Conservation (phyloP, 2,113 vertebrate genomes). For the Gorsachius goisagi region DNA sequence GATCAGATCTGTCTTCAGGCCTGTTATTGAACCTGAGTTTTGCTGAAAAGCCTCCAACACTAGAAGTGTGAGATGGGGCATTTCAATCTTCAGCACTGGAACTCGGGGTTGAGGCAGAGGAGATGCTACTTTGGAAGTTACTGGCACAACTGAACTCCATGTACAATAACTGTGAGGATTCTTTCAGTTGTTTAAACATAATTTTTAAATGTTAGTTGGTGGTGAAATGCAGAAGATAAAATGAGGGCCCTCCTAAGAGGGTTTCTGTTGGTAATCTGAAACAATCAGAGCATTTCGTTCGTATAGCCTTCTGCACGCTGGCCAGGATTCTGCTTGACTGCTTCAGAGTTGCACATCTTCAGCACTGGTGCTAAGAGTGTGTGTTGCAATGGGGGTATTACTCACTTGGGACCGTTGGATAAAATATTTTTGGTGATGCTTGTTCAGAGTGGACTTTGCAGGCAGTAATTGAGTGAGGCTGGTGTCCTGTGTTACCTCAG, state of each 20-base stretch:
- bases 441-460: not conserved
- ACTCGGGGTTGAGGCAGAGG: not conserved
- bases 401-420: not conserved
- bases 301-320: rapidly evolving
- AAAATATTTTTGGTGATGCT: not conserved
- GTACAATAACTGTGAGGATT: not conserved
- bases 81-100: not conserved
- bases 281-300: not conserved
- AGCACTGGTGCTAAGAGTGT: not conserved
- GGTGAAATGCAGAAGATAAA: not conserved
- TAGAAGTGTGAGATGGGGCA: not conserved
- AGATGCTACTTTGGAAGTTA: not conserved
- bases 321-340: not conserved
- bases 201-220: not conserved
- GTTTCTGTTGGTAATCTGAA: not conserved
- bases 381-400: not conserved
- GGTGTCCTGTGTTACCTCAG: not conserved
- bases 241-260: not conserved
- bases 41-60: not conserved
- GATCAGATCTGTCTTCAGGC: conserved; percentile 32
- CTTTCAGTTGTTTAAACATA: not conserved
- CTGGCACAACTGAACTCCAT: not conserved
- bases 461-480: not conserved
- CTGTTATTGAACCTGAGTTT: not conserved
- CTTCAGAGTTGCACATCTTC: not conserved